These are phyloP conservation scores for Hyperoplus immaculatus DNA, from an alignment of 2,797 vertebrate genomes.

Conservation along the genomic window DNA sequence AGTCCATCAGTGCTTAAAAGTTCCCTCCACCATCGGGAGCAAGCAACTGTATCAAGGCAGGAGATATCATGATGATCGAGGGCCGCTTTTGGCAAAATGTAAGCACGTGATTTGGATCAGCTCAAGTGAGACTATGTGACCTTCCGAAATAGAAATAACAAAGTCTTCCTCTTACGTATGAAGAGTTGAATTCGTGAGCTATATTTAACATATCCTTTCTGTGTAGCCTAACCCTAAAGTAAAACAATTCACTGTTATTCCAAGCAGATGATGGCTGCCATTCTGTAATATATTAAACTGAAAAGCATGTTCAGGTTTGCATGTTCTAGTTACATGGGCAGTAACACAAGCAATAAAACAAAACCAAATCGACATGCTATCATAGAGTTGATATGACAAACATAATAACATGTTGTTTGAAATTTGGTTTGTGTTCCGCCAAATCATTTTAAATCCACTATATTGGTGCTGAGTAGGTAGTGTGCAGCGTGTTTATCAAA, in stretches of 20 bases:
- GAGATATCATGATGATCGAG: too few relatives aligned
- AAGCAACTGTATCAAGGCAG: neutral
- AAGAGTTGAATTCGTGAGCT: neutral
- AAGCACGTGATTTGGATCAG: neutral
- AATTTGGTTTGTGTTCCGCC: too few relatives aligned
- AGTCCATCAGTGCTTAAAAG: neutral
- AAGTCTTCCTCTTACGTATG: neutral
- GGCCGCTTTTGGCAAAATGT: neutral
- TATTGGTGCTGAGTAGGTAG: neutral
- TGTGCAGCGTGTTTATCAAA: neutral
- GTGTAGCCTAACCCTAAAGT: too few relatives aligned
- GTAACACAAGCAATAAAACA: neutral
- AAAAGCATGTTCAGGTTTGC: neutral
- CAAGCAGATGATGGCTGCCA: neutral
- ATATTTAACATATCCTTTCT: neutral
- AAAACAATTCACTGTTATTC: neutral
- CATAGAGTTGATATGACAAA: neutral
- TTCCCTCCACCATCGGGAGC: neutral
- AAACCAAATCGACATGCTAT: neutral
- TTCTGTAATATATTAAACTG: neutral
- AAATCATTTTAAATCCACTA: too few relatives aligned
- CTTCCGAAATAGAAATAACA: neutral
- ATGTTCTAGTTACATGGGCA: neutral
- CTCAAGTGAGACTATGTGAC: neutral
- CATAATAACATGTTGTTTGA: neutral